Evolutionary conservation across 2,113 vertebrate species (phyloP).

Genomic region (Trichomycterus rosablanca): DNA sequence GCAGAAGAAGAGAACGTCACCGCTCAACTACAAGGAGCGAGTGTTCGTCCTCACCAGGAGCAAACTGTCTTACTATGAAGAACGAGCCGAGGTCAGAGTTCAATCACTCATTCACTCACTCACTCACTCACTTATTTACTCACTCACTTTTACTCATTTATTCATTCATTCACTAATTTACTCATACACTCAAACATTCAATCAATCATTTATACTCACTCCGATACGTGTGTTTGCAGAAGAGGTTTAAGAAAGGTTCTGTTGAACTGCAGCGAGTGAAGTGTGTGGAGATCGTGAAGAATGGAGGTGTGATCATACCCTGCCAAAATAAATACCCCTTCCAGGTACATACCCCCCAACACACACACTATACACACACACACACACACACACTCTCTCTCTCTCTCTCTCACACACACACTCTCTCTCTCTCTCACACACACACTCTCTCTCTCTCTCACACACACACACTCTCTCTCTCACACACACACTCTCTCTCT

Average conservation of each 20-base stretch:
- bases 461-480: no score
- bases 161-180: no score
- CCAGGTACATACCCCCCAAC: conserved; percentile 70
- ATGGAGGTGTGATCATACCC: conserved; percentile 72
- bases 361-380: background rate
- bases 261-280: conserved; percentile 83
- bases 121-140: conserved; percentile 6
- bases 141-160: background rate
- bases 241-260: conserved; percentile 80
- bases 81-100: conserved; percentile 75
- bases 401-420: no score
- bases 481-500: background rate
- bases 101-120: background rate
- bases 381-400: background rate
- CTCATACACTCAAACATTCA: no score
- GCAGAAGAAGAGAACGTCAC: conserved; percentile 90
- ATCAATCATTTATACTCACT: background rate
- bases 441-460: background rate
- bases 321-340: conserved; percentile 95
- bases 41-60: conserved; percentile 85
- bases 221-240: conserved; percentile 60
- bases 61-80: conserved; percentile 83
- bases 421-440: background rate
- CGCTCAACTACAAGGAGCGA: conserved; percentile 89
- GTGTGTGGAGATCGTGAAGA: conserved; percentile 90